Percentiles rank a stretch among this genome's conserved stretches.
Conservation (phyloP, 2,888 invertebrate species). For the Cataglyphis cursor region DNA sequence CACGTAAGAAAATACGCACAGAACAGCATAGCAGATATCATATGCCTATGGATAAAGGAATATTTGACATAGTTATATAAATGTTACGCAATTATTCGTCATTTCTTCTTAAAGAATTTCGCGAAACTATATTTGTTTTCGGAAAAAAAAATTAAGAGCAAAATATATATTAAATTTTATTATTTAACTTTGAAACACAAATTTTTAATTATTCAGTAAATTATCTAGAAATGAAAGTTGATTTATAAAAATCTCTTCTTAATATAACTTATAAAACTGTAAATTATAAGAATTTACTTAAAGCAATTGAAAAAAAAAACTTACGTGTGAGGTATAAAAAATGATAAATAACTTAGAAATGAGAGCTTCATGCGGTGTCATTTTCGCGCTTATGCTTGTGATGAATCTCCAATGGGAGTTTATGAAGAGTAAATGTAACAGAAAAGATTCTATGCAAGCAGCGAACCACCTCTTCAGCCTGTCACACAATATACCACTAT, state of each 20-base stretch:
- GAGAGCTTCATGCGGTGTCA: constrained; percentile 79
- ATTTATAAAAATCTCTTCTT: neutral
- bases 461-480: constrained; percentile 93
- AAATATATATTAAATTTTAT: constrained; percentile 11
- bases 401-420: constrained; percentile 82
- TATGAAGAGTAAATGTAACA: constrained; percentile 89
- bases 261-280: neutral
- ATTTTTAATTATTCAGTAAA: neutral
- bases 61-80: neutral
- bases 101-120: neutral
- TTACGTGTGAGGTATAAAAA: constrained; percentile 74
- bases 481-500: constrained; percentile 82
- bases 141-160: neutral
- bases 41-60: constrained; percentile 92
- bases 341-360: constrained; percentile 73
- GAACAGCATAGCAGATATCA: constrained; percentile 99
- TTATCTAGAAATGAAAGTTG: neutral
- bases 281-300: constrained; percentile 1
- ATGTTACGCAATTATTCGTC: neutral
- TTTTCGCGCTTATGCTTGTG: constrained; percentile 75
- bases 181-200: neutral
- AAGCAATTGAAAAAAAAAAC: constrained; percentile 65
- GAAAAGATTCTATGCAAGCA: constrained; percentile 94
- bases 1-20: constrained; percentile 99
- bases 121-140: neutral